Conservation (phyloP, 2,113 vertebrate genomes). For the Tringa solitaria region DNA sequence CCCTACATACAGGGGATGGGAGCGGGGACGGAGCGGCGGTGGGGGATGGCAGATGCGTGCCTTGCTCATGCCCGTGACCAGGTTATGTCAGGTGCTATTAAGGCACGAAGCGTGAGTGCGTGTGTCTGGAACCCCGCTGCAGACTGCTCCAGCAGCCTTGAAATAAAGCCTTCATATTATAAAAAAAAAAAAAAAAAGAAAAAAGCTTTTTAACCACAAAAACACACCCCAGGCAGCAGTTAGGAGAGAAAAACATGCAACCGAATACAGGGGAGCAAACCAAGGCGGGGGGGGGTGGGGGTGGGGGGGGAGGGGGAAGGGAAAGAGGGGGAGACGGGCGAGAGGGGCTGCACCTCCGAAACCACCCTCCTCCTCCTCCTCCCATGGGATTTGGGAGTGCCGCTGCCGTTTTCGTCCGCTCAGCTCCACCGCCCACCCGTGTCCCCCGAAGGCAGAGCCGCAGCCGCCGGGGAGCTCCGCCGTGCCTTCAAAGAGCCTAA, state of each 20-base stretch:
- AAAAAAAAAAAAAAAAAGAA: neutral
- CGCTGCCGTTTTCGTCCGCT: neutral
- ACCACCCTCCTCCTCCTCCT: neutral
- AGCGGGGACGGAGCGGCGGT: accelerated
- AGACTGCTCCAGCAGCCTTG: neutral
- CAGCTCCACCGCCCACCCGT: neutral
- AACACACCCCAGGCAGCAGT: neutral
- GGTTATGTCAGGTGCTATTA: slow-evolving; percentile 60
- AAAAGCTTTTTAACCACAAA: neutral
- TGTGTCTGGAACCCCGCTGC: neutral
- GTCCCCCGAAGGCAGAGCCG: slow-evolving; percentile 11
- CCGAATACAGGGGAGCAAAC: neutral
- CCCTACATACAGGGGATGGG: neutral
- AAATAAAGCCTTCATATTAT: neutral
- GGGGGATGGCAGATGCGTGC: neutral
- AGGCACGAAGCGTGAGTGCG: neutral
- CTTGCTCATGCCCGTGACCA: neutral
- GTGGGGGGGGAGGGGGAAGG: too few relatives aligned
- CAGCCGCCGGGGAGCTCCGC: neutral
- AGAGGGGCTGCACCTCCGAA: neutral
- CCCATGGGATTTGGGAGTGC: neutral
- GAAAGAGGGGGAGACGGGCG: too few relatives aligned
- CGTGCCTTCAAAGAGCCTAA: slow-evolving; percentile 45
- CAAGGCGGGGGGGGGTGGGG: too few relatives aligned
- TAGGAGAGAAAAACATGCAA: neutral